Conservation (phyloP, 2,888 invertebrate genomes). For the Dynastes tityus region DNA sequence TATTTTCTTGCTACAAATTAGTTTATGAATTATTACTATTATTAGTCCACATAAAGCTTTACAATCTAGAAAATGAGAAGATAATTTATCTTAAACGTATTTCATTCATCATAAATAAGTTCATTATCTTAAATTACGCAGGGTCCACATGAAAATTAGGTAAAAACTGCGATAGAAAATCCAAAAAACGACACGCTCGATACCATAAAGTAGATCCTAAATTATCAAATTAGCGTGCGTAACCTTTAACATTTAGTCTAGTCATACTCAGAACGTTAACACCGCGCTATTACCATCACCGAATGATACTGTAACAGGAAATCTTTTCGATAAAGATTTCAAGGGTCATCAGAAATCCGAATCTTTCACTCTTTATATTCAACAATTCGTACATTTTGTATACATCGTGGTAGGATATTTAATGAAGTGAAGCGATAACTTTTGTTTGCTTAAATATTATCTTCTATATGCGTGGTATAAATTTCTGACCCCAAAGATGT, state of each 20-base stretch:
- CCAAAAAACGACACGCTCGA: too few species aligned
- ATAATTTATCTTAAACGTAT: too few species aligned
- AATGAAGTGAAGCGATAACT: neutral
- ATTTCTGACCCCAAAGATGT: too few species aligned
- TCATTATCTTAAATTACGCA: too few species aligned
- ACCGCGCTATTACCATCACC: neutral
- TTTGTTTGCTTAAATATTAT: neutral
- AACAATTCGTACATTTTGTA: slow-evolving; percentile 3
- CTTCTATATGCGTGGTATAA: too few species aligned
- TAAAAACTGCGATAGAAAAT: too few species aligned
- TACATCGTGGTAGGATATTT: neutral
- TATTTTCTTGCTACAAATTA: too few species aligned
- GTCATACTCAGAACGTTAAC: slow-evolving; percentile 7
- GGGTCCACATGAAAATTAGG: too few species aligned
- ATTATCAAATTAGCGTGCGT: neutral
- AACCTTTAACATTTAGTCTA: slow-evolving; percentile 8
- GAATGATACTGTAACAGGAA: neutral
- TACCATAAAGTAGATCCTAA: neutral
- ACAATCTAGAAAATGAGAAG: too few species aligned
- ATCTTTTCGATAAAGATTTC: slow-evolving; percentile 13
- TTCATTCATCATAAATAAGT: too few species aligned
- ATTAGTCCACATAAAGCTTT: too few species aligned
- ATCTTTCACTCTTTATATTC: neutral
- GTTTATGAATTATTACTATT: too few species aligned
- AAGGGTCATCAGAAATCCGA: neutral